These are phyloP conservation scores for Drosophila jambulina DNA, from an alignment of 1,140 invertebrate species.

Conservation along the genomic window DNA sequence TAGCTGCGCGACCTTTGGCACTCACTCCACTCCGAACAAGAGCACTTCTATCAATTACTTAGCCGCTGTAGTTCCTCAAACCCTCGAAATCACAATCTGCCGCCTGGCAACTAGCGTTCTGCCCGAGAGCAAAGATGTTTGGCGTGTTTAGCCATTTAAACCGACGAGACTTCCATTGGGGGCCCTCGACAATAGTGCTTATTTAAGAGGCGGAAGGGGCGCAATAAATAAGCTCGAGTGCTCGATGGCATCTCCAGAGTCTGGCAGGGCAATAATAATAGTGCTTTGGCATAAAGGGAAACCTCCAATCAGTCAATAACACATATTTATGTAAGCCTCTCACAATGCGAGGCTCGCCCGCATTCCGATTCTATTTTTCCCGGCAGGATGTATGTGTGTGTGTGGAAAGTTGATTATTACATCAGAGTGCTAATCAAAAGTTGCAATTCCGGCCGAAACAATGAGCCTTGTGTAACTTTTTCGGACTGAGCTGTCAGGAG, in stretches of 20 bases:
- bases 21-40: conserved; percentile 8
- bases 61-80: conserved; percentile 32
- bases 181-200: conserved; percentile 41
- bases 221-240: conserved; percentile 71
- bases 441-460: conserved; percentile 63
- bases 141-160: conserved; percentile 54
- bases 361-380: not conserved
- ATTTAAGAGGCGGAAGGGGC: conserved; percentile 29
- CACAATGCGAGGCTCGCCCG: conserved; percentile 1
- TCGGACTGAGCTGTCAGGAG: conserved; percentile 49
- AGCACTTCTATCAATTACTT: conserved; percentile 40
- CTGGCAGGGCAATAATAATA: conserved; percentile 53
- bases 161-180: conserved; percentile 27
- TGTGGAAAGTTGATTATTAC: conserved; percentile 62
- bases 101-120: conserved; percentile 33
- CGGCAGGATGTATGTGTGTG: conserved; percentile 8
- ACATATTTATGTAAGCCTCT: conserved; percentile 38
- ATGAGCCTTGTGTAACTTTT: conserved; percentile 56
- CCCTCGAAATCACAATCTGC: conserved; percentile 17
- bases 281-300: conserved; percentile 41
- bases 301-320: conserved; percentile 72
- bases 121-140: conserved; percentile 22
- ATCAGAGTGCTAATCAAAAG: conserved; percentile 75
- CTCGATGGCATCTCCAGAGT: conserved; percentile 51
- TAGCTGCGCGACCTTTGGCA: conserved; percentile 23